phyloP scores from a whole-genome alignment of 2,113 vertebrate genomes.

The Ariopsis seemanni region DNA sequence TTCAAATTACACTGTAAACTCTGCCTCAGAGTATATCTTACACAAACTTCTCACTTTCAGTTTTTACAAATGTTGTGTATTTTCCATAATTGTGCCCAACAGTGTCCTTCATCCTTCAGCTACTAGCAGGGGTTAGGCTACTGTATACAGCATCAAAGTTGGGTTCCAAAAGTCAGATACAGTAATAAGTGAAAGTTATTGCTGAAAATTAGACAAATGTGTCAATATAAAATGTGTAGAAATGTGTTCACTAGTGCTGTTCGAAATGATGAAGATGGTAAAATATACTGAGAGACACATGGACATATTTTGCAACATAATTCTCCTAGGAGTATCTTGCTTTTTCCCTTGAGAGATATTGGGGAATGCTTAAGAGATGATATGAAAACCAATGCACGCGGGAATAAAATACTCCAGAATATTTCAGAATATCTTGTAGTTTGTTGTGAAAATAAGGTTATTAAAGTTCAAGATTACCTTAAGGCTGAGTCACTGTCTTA shows the following conservation, averaged over 20 bases:
- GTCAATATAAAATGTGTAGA: neutral
- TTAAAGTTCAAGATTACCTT: too few relatives aligned
- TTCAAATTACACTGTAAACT: neutral
- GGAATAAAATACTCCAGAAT: neutral
- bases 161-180: neutral
- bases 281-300: neutral
- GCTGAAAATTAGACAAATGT: neutral
- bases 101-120: conserved; percentile 1
- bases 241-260: neutral
- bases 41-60: conserved; percentile 34
- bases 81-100: neutral
- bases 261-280: neutral
- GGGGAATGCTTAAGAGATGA: neutral
- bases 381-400: neutral
- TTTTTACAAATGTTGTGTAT: conserved; percentile 29
- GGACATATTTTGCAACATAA: neutral
- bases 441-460: neutral
- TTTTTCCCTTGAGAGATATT: neutral
- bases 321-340: neutral
- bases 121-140: neutral
- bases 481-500: too few relatives aligned
- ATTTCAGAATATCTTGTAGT: neutral
- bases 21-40: neutral
- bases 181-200: neutral
- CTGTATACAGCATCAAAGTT: neutral